Percentiles rank a stretch among this genome's conserved stretches.
phyloP scores from a whole-genome alignment of 2,113 vertebrate species.

The Lutjanus erythropterus region DNA sequence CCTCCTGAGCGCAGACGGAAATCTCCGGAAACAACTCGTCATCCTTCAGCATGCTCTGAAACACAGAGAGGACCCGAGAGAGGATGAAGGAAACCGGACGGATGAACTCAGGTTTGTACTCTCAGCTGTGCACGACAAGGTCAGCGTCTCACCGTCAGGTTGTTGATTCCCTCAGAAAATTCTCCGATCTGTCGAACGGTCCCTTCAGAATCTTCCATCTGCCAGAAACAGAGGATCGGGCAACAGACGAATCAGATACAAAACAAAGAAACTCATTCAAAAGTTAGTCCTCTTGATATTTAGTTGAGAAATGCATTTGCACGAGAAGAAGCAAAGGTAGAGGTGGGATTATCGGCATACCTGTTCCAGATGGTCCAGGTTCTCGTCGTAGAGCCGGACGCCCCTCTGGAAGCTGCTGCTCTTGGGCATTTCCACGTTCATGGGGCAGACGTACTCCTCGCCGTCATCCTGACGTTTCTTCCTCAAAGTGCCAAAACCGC shows the following conservation, averaged over 20 bases:
- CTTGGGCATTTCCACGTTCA: slow-evolving; percentile 91
- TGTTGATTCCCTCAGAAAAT: slow-evolving; percentile 97
- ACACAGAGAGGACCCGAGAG: slow-evolving; percentile 24
- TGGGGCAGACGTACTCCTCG: slow-evolving; percentile 95
- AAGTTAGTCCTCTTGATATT: fast-evolving
- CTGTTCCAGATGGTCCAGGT: slow-evolving; percentile 92
- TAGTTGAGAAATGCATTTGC: neutral
- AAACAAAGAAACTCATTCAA: neutral
- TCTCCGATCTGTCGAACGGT: slow-evolving; percentile 94
- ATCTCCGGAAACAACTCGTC: slow-evolving; percentile 91
- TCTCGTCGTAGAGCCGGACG: slow-evolving; percentile 84
- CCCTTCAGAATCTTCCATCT: slow-evolving; percentile 99
- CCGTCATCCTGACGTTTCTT: slow-evolving; percentile 93
- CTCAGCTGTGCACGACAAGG: neutral
- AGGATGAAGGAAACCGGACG: neutral
- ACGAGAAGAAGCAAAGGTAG: neutral
- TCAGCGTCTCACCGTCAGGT: slow-evolving; percentile 90
- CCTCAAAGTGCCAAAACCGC: slow-evolving; percentile 93
- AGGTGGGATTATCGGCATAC: slow-evolving; percentile 62
- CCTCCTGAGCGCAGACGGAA: slow-evolving; percentile 80
- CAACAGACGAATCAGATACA: neutral
- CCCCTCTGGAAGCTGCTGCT: slow-evolving; percentile 87
- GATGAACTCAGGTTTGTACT: neutral
- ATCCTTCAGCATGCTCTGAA: slow-evolving; percentile 96
- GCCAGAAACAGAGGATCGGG: neutral